Percentiles rank a stretch among this genome's conserved stretches.
These are phyloP conservation scores for Aleadryas rufinucha DNA, from an alignment of 2,113 vertebrate species.

Conservation along the genomic window DNA sequence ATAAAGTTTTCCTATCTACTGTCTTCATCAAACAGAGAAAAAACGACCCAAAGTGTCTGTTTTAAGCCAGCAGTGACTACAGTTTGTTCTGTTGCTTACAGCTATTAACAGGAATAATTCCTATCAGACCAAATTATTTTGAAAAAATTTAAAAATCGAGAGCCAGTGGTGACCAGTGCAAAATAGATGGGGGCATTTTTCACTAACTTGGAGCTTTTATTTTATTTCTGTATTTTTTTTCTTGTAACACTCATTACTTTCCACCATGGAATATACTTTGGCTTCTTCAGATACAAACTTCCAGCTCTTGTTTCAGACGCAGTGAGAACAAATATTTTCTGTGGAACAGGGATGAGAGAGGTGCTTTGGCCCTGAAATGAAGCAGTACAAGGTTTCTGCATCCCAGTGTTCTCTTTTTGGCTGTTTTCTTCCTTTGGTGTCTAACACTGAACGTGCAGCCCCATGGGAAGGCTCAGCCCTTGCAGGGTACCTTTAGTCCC, in stretches of 20 bases:
- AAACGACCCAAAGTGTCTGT: background rate
- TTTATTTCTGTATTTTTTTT: background rate
- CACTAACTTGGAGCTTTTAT: conserved; percentile 6
- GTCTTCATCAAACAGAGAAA: background rate
- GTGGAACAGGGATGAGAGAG: conserved; percentile 48
- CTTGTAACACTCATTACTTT: background rate
- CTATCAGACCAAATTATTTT: background rate
- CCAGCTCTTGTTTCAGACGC: conserved; percentile 11
- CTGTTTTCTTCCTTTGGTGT: background rate
- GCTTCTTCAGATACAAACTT: background rate
- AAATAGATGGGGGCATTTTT: conserved; percentile 56
- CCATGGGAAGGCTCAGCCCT: background rate
- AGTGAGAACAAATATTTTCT: background rate
- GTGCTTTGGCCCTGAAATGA: background rate
- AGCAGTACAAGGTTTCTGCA: background rate
- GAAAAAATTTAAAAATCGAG: background rate
- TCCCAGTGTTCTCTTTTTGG: background rate
- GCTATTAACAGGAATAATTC: conserved; percentile 41
- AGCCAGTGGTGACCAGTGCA: conserved; percentile 67
- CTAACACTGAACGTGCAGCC: fast-evolving
- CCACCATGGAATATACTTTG: background rate
- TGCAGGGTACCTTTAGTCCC: background rate
- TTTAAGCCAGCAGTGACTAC: conserved; percentile 72
- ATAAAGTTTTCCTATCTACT: background rate
- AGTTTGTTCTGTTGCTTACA: conserved; percentile 87